Evolutionary conservation across 2,888 invertebrate species (phyloP).

Genomic region (Cantharis flavilabris): DNA sequence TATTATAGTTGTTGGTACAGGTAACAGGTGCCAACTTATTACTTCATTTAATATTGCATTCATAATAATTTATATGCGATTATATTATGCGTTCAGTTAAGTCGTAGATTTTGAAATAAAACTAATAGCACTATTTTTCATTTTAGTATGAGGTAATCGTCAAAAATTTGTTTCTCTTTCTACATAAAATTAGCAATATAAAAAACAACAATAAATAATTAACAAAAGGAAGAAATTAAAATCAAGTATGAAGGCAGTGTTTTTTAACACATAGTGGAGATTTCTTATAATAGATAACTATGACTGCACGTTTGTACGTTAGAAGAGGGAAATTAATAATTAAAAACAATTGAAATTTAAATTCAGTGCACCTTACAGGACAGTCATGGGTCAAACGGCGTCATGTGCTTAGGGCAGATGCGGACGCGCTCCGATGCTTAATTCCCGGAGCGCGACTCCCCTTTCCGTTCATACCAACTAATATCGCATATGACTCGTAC

Average conservation of each 20-base stretch:
- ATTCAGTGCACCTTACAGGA: slow-evolving; percentile 27
- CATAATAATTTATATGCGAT: too few species aligned
- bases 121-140: not conserved
- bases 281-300: not conserved
- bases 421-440: slow-evolving; percentile 38
- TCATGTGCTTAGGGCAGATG: slow-evolving; percentile 40
- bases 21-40: not conserved
- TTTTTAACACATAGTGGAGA: not conserved
- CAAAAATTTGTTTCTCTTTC: not conserved
- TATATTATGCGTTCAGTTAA: not conserved
- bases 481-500: slow-evolving; percentile 24
- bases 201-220: not conserved
- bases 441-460: slow-evolving; percentile 39
- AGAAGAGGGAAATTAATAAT: slow-evolving; percentile 5
- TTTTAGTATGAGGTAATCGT: not conserved
- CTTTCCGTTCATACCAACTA: slow-evolving; percentile 31
- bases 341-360: slow-evolving; percentile 24
- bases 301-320: slow-evolving; percentile 9
- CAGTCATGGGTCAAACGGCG: slow-evolving; percentile 35
- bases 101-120: not conserved
- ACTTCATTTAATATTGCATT: not conserved
- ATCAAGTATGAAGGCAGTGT: too few species aligned
- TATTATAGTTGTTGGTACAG: not conserved
- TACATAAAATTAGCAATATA: not conserved
- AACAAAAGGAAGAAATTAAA: not conserved